These are phyloP conservation scores for Setophaga coronata DNA, from an alignment of 2,113 vertebrate species.

Conservation along the genomic window DNA sequence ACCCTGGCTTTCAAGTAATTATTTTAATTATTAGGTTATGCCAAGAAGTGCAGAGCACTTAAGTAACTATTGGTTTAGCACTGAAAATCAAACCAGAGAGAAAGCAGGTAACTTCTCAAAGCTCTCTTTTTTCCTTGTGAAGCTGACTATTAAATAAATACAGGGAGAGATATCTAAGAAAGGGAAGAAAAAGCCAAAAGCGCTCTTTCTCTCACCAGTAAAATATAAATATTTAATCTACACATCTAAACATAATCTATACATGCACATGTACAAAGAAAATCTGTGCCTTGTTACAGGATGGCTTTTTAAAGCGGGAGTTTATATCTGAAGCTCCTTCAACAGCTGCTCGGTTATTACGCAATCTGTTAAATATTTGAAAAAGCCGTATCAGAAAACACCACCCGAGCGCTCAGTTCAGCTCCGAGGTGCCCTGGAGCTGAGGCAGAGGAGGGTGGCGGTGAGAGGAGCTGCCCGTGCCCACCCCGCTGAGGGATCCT, in stretches of 20 bases:
- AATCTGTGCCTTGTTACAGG: neutral
- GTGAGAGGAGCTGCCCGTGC: neutral
- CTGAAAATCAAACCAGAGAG: neutral
- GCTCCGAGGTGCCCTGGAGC: rapidly evolving
- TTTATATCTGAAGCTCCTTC: neutral
- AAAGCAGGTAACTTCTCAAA: conserved; percentile 2
- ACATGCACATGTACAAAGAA: neutral
- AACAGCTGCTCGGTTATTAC: neutral
- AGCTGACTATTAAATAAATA: neutral
- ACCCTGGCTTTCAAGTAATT: conserved; percentile 1
- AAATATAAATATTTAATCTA: conserved; percentile 44
- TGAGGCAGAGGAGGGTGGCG: rapidly evolving
- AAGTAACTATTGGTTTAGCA: neutral
- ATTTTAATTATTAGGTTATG: conserved; percentile 28
- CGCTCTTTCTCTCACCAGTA: neutral
- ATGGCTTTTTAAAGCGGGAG: neutral
- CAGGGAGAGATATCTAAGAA: neutral
- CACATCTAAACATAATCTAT: neutral
- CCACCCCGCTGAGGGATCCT: neutral
- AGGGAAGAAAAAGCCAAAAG: conserved; percentile 16
- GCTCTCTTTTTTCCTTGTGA: neutral
- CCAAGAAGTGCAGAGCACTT: neutral
- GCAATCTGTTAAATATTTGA: neutral
- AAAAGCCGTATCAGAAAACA: neutral
- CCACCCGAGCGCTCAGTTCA: neutral